Evolutionary conservation across 2,113 vertebrate species (phyloP).

Genomic region (Corvus hawaiiensis): DNA sequence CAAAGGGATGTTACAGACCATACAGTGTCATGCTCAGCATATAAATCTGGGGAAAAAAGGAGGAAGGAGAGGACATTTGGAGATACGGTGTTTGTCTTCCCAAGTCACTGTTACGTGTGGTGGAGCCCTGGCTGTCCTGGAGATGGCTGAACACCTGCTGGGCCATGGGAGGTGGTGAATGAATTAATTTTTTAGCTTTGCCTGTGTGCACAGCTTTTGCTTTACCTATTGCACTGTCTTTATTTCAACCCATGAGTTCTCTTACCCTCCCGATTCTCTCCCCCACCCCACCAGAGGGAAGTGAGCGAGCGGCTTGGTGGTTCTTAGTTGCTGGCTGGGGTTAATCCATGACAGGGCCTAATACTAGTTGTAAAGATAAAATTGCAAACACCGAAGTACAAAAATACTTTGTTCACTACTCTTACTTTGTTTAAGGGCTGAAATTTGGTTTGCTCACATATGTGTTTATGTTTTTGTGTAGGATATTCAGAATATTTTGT

Average conservation of each 20-base stretch:
- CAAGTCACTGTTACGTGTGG: not conserved
- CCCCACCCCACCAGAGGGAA: not conserved
- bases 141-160: not conserved
- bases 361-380: not conserved
- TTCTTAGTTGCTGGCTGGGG: not conserved
- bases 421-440: not conserved
- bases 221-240: not conserved
- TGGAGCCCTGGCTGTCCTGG: not conserved
- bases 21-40: not conserved
- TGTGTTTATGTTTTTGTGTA: not conserved
- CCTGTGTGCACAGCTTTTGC: not conserved
- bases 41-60: not conserved
- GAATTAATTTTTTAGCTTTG: not conserved
- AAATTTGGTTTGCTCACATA: not conserved
- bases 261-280: not conserved
- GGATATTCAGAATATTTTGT: not conserved
- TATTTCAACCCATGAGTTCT: not conserved
- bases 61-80: not conserved
- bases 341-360: not conserved
- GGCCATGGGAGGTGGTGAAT: not conserved
- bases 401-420: not conserved
- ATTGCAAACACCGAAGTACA: not conserved
- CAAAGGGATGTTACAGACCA: not conserved
- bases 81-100: not conserved
- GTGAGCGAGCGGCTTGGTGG: accelerated